Evolutionary conservation across 2,797 vertebrate genomes (phyloP).

Genomic region (Hydrolagus colliei): DNA sequence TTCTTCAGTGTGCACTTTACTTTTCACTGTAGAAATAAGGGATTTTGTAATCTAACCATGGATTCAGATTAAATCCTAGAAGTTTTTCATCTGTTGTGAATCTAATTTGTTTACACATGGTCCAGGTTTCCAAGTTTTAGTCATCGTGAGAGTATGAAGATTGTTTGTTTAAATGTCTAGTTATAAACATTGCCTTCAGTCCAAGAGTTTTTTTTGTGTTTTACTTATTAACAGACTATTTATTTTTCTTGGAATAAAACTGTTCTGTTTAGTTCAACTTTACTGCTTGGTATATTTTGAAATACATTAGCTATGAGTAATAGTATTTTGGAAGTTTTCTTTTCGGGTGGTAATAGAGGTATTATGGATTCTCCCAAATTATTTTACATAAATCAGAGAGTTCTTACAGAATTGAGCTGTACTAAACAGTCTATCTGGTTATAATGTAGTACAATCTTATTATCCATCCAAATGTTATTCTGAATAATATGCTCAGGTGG

Average conservation of each 20-base stretch:
- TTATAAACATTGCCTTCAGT: neutral
- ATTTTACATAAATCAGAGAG: neutral
- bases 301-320: neutral
- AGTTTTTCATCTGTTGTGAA: neutral
- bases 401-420: conserved; percentile 6
- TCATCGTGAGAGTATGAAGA: neutral
- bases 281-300: neutral
- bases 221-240: neutral
- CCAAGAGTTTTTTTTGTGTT: neutral
- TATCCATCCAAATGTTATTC: conserved; percentile 4
- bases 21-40: neutral
- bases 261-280: neutral
- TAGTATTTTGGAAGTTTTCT: too few species aligned
- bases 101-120: neutral
- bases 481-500: conserved; percentile 1
- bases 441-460: conserved; percentile 12
- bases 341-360: conserved; percentile 3
- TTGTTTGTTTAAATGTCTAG: neutral
- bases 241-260: neutral
- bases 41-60: neutral
- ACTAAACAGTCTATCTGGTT: conserved; percentile 8
- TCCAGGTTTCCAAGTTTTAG: neutral
- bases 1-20: neutral
- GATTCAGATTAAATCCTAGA: neutral
- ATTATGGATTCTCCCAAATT: neutral